phyloP scores from a whole-genome alignment of 2,888 invertebrate species.

The Pegoplata infirma region DNA sequence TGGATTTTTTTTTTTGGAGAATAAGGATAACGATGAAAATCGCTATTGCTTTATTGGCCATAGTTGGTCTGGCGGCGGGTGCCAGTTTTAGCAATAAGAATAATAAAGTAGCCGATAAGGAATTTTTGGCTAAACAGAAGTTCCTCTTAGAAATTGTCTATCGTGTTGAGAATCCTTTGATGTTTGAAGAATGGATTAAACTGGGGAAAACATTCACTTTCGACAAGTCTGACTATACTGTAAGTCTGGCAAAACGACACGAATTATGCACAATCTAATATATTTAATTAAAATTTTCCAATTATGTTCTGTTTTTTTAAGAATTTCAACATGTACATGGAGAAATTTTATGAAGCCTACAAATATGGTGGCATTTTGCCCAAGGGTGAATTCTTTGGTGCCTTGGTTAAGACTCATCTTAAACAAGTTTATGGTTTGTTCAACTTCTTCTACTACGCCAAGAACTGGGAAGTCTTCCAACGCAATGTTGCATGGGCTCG shows the following conservation, averaged over 20 bases:
- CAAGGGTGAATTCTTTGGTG: conserved; percentile 79
- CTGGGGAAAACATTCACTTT: conserved; percentile 77
- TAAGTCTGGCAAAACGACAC: neutral
- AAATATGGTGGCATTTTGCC: conserved; percentile 77
- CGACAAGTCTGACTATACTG: conserved; percentile 42
- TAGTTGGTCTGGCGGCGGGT: conserved; percentile 62
- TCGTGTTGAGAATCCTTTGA: conserved; percentile 65
- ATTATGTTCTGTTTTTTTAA: too few species aligned
- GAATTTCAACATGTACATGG: too few species aligned
- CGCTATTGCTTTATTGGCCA: conserved; percentile 66
- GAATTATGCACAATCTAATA: too few species aligned
- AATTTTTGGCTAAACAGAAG: conserved; percentile 69
- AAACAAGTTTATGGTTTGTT: conserved; percentile 80
- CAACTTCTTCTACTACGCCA: conserved; percentile 83
- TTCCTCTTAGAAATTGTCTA: conserved; percentile 70
- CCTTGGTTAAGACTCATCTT: too few species aligned
- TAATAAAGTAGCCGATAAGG: conserved; percentile 68
- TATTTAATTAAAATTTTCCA: too few species aligned
- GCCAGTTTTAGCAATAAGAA: conserved; percentile 53
- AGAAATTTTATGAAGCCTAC: conserved; percentile 65
- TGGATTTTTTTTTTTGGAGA: too few species aligned
- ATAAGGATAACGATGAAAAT: too few species aligned
- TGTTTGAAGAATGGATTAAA: conserved; percentile 71
- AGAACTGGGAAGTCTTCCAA: conserved; percentile 84
- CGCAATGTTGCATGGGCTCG: conserved; percentile 83